Evolutionary conservation across 2,888 invertebrate genomes (phyloP).

Genomic region (Aquatica leii): DNA sequence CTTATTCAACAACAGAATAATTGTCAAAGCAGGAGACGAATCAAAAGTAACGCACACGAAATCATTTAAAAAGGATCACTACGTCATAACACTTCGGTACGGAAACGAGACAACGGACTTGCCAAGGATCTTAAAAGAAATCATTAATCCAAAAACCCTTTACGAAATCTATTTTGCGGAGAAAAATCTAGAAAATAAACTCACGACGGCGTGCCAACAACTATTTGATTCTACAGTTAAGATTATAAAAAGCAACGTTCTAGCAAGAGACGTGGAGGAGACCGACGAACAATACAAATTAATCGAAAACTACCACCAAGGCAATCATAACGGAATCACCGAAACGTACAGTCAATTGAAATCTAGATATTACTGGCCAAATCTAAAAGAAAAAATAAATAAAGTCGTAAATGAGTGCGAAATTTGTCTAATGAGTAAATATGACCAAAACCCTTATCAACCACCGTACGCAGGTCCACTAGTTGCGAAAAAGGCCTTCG

Average conservation of each 20-base stretch:
- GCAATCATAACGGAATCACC: constrained; percentile 17
- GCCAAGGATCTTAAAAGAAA: too few relatives aligned
- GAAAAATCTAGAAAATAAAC: too few relatives aligned
- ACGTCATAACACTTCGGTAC: too few relatives aligned
- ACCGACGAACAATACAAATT: constrained; percentile 21
- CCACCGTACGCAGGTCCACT: constrained; percentile 17
- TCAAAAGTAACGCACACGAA: too few relatives aligned
- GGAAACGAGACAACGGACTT: too few relatives aligned
- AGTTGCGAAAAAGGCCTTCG: constrained; percentile 27
- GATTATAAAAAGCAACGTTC: constrained; percentile 29
- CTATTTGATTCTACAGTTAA: constrained; percentile 19
- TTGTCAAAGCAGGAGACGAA: too few relatives aligned
- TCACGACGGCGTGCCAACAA: background rate
- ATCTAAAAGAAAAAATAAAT: constrained; percentile 35
- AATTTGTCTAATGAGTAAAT: too few relatives aligned
- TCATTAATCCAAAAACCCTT: too few relatives aligned
- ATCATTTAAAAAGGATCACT: too few relatives aligned
- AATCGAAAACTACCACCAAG: constrained; percentile 34
- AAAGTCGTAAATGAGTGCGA: constrained; percentile 20
- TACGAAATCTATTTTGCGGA: too few relatives aligned
- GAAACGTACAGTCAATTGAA: constrained; percentile 29
- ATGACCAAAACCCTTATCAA: constrained; percentile 28
- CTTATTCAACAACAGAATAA: too few relatives aligned
- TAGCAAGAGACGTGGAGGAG: constrained; percentile 30
- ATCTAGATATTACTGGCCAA: constrained; percentile 30